phyloP scores from a whole-genome alignment of 2,888 invertebrate genomes.

The Acanthosepion lycidas region DNA sequence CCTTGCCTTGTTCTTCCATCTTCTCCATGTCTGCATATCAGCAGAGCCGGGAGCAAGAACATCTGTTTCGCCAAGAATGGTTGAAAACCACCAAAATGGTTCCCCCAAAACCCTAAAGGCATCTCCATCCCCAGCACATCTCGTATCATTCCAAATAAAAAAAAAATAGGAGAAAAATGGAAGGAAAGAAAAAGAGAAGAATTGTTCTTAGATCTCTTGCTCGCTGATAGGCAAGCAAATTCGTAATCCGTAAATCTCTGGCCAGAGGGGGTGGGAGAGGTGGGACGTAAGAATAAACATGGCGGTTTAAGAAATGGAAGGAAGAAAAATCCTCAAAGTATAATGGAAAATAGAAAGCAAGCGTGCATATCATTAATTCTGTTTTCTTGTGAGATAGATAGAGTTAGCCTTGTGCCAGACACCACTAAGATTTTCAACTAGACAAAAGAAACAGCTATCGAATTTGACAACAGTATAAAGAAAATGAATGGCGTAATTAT shows the following conservation, averaged over 20 bases:
- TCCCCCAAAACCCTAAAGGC: neutral
- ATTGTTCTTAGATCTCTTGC: too few species aligned
- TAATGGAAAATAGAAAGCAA: neutral
- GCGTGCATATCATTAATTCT: neutral
- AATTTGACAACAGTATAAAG: too few species aligned
- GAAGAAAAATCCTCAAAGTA: neutral
- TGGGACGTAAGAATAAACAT: neutral
- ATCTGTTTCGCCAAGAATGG: slow-evolving; percentile 33
- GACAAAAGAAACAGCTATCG: too few species aligned
- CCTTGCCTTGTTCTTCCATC: neutral
- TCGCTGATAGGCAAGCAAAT: too few species aligned
- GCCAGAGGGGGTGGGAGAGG: neutral
- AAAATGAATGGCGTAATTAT: too few species aligned
- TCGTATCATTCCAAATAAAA: neutral
- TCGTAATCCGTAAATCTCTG: neutral
- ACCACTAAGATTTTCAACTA: too few species aligned
- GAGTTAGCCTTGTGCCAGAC: neutral
- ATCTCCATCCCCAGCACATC: neutral
- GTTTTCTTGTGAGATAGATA: neutral
- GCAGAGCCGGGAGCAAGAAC: neutral
- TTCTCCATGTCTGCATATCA: neutral
- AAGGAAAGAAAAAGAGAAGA: neutral
- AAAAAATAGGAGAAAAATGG: neutral
- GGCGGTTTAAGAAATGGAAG: neutral
- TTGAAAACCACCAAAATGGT: slow-evolving; percentile 33